Evolutionary conservation across 1,140 invertebrate species (phyloP), one percentile per base, ranked within the genome.

Genomic region (Bilobella aurantiaca): DNA sequence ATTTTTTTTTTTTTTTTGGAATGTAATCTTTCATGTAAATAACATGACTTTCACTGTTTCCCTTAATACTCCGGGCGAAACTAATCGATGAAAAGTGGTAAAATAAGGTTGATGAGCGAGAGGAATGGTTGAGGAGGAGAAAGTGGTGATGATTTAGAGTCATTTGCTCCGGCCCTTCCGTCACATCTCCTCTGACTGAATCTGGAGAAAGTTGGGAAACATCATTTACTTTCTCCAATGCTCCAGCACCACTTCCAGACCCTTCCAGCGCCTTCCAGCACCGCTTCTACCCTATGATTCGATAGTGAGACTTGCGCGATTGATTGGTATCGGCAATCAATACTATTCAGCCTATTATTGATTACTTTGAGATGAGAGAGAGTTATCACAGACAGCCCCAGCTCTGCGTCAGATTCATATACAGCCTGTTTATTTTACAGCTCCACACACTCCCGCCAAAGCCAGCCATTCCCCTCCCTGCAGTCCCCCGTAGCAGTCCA

Each of bases 281-380:
- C 63, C 64, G 58, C 53, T 57, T 14, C 14, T 12, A 25, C 53
- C 21, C 12, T 16, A 27, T 16, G 53, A 14, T 16, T 57, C 5
- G n/a, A 59, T 12, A 28, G 25, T 3, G 63, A 68, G 69, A 68
- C 69, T 70, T 67, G 69, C 66, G 69, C 66, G 59, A 70, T 70
- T 70, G 69, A 70, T 70, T 70, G 69, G 66, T 68, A 68, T 68
- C 64, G 66, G 66, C 69, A 70, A 70, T 70, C 69, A 68, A 70
- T 70, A 70, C 63, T 70, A 70, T 70, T 70, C 69, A 70, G 66
- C 69, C 59, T 70, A 73, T 69, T 73, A 73, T 73, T 73, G 71
- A 73, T 73, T 73, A 67, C 68, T 70, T 68, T 70, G 69, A 70
- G 71, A 70, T 73, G 71, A 73, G 69, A 73, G 71, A 73, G 70